Evolutionary conservation across 2,797 vertebrate genomes (phyloP), one percentile per base, ranked within the genome.

Genomic region (Paedocypris micromegethes): DNA sequence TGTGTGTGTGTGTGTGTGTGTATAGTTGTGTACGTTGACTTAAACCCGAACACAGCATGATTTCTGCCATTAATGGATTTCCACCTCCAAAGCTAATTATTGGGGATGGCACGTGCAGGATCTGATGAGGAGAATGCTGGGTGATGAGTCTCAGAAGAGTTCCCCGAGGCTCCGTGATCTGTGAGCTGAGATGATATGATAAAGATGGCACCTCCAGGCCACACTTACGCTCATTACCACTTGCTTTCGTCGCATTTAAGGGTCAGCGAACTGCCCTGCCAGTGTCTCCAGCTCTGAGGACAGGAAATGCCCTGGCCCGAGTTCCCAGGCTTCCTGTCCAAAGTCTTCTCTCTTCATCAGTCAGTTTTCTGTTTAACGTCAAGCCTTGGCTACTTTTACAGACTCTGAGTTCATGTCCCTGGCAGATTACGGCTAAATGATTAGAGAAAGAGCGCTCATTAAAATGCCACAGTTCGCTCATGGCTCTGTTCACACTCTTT

Each of bases 61-160:
- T 46, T 9, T 70, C 66, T 64, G 72, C 56, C 72, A 57, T 62
- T 79, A 83, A 80, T 81, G 76, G 64, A 74, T 78, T 76, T 73
- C 72, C 69, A 64, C 72, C 52, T 46, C 70, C 74, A 73, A 73
- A 77, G 61, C 70, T 79, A 76, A 80, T 76, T 80, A 79, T 76
- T 79, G 73, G 62, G 66, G 77, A 77, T 55, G 73, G 59, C 65
- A 53, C 58, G 72, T 65, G 9, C 58, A 56, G 46, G 64, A 74
- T 81, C 71, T 77, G 74, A 78, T 78, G 74, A 70, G 66, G 54
- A 72, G 53, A 67, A 67, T 9, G 39, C 43, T 51, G 64, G 72
- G 66, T 58, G 69, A 57, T 61, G 69, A 62, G 57, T 48, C 54
- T 5, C 47, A 49, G 41, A 62, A 61, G 58, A 37, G 52, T 9